phyloP scores from a whole-genome alignment of 2,797 vertebrate genomes.

The Sphaeramia orbicularis region DNA sequence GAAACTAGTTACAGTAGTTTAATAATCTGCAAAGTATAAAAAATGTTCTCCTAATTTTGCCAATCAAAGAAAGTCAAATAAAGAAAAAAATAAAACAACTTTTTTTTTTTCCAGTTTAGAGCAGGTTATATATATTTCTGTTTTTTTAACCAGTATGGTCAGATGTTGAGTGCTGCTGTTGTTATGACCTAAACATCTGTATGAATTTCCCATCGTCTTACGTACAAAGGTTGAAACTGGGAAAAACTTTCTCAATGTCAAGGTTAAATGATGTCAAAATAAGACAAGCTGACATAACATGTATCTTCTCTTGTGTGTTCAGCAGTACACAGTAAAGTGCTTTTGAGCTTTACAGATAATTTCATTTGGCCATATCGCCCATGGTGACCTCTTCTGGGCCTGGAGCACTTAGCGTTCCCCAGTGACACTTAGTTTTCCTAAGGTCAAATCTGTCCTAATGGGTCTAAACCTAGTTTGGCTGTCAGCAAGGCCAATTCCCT shows the following conservation, averaged over 20 bases:
- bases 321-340: constrained; percentile 29
- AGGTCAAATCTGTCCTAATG: constrained; percentile 66
- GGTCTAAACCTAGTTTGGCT: constrained; percentile 62
- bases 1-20: too few species aligned
- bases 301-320: constrained; percentile 8
- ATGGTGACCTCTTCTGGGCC: constrained; percentile 40
- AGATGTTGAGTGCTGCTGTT: too few species aligned
- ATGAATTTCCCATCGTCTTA: too few species aligned
- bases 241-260: constrained; percentile 9
- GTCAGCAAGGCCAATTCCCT: constrained; percentile 53
- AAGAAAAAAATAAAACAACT: too few species aligned
- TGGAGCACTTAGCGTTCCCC: constrained; percentile 63
- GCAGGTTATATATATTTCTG: too few species aligned
- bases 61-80: too few species aligned
- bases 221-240: not conserved
- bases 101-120: too few species aligned
- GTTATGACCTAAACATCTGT: too few species aligned
- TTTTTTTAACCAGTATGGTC: too few species aligned
- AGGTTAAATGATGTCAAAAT: constrained; percentile 8
- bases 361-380: constrained; percentile 29
- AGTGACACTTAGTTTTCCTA: constrained; percentile 50
- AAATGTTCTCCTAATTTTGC: too few species aligned
- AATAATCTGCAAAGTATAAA: too few species aligned
- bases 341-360: constrained; percentile 41
- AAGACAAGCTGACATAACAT: constrained; percentile 15